phyloP scores from a whole-genome alignment of 53 echinoderm and acorn worm genomes.

The Patiria pectinifera region DNA sequence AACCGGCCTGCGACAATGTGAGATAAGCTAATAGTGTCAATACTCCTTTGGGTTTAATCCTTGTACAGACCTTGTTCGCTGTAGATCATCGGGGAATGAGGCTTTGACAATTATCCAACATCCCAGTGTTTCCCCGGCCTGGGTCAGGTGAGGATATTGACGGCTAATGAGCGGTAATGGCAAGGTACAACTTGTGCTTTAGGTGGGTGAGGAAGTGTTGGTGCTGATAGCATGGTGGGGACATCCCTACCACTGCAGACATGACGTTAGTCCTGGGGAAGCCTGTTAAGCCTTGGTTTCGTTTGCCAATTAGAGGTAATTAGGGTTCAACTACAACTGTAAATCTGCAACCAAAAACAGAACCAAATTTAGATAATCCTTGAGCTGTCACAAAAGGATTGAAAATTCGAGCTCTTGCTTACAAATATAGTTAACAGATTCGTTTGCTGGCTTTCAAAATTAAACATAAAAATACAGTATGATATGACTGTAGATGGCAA shows the following conservation, averaged over 20 bases:
- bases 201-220: conserved; percentile 39
- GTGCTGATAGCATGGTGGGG: conserved; percentile 36
- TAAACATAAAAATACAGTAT: too few relatives aligned
- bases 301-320: conserved; percentile 51
- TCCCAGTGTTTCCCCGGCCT: background rate
- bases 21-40: background rate
- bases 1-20: background rate
- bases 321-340: conserved; percentile 40
- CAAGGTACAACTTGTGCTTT: conserved; percentile 4
- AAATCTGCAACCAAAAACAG: background rate
- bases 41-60: background rate
- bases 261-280: conserved; percentile 65
- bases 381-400: background rate
- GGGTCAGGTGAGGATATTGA: conserved; percentile 34
- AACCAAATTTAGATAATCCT: background rate
- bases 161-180: conserved; percentile 37
- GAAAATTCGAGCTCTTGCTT: too few relatives aligned
- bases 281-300: conserved; percentile 53
- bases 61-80: background rate
- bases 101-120: conserved; percentile 11
- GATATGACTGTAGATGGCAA: too few relatives aligned
- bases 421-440: too few relatives aligned
- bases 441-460: too few relatives aligned
- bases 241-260: conserved; percentile 55
- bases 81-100: background rate